Evolutionary conservation across 2,888 invertebrate genomes (phyloP), one percentile per base, ranked within the genome.

Genomic region (Geotrupes spiniger): DNA sequence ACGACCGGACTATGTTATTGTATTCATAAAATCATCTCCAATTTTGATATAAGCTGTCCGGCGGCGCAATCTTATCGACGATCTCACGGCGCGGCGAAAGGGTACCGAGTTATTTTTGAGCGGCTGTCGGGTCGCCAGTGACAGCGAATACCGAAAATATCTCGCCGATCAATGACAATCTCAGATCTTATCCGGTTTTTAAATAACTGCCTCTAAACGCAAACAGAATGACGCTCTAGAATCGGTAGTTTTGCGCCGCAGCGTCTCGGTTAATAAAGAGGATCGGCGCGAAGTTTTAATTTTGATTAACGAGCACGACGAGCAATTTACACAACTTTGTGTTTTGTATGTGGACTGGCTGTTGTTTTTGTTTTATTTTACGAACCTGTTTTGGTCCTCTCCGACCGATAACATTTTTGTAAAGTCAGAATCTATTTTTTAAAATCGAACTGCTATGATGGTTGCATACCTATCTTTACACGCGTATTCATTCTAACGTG

Each of bases 61-160:
- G 17, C 5, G 33, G 11, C 27, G n/a, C 33, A 48, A 53, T 53
- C 49, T 49, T 48, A 53, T 45, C 49, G 43, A 36, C 44, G 38
- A 46, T 49, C 51, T 50, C 36, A 21, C 40, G 40, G 9, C 38
- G 47, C 52, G 52, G 54, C 48, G 56, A 61, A 59, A 57, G 58
- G 58, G 58, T 49, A 56, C 58, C 54, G 54, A 54, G 57, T 50
- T 52, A 56, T 56, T 58, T 46, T 47, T 53, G 56, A 57, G 49
- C 50, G 52, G 55, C 57, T 60, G 59, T 61, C 60, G 59, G 41
- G 60, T 59, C 62, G 58, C 55, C 63, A 60, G 58, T 61, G 63
- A 65, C 64, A 62, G 60, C 63, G 59, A 68, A 69, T 70, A 64
- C 69, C 69, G 59, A 69, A 68, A 68, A 69, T 69, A 70, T 69